These are phyloP conservation scores for Xylophagus ater DNA, from an alignment of 2,888 invertebrate genomes.

Conservation along the genomic window DNA sequence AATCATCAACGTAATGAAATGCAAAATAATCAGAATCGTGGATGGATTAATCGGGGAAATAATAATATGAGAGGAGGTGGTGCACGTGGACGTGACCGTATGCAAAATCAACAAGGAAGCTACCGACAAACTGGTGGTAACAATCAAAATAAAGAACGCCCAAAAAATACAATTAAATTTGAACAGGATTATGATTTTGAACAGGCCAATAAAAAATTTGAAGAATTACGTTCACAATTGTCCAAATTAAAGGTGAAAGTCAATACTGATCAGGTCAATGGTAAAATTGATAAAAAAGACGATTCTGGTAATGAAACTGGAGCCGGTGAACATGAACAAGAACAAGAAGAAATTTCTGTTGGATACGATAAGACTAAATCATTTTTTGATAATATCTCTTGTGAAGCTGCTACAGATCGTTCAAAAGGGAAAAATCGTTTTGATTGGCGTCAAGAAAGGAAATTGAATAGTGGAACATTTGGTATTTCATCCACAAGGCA, in stretches of 20 bases:
- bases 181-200: slow-evolving; percentile 98
- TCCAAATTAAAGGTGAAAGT: slow-evolving; percentile 65
- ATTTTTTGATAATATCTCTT: slow-evolving; percentile 98
- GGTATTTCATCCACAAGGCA: slow-evolving; percentile 78
- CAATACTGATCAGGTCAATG: slow-evolving; percentile 45
- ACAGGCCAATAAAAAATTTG: slow-evolving; percentile 94
- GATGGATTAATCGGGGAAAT: slow-evolving; percentile 36
- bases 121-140: slow-evolving; percentile 42
- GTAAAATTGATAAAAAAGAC: slow-evolving; percentile 71
- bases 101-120: slow-evolving; percentile 35
- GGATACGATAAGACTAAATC: slow-evolving; percentile 94
- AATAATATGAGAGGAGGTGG: slow-evolving; percentile 37
- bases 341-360: slow-evolving; percentile 57
- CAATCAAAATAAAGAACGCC: slow-evolving; percentile 43
- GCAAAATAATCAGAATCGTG: slow-evolving; percentile 25
- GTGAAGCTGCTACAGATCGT: slow-evolving; percentile 85
- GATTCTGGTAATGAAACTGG: slow-evolving; percentile 85
- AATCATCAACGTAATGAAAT: slow-evolving; percentile 32
- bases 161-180: slow-evolving; percentile 73
- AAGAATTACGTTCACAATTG: slow-evolving; percentile 75
- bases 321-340: slow-evolving; percentile 68
- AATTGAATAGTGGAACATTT: slow-evolving; percentile 92
- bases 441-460: slow-evolving; percentile 93
- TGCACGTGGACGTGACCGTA: slow-evolving; percentile 33
- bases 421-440: slow-evolving; percentile 72